Conservation (phyloP, 1,140 invertebrate species). For the Camponotus pennsylvanicus region DNA sequence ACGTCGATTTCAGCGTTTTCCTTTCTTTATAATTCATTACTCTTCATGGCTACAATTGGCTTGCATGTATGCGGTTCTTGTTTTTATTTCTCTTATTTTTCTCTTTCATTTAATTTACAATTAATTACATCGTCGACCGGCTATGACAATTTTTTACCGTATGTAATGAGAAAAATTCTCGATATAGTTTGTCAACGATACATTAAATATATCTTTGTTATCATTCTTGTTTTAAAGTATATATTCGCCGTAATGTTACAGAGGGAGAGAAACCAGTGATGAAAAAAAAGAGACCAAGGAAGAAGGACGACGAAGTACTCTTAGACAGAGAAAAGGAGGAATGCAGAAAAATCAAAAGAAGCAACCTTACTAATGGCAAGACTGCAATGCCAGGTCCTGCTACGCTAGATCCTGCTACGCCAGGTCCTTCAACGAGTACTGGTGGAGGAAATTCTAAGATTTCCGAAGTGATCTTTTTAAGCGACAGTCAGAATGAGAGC, state of each 20-base stretch:
- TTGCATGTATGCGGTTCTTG: constrained; percentile 35
- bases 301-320: too few relatives aligned
- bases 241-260: constrained; percentile 26
- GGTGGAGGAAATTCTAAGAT: accelerated
- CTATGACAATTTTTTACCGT: not conserved
- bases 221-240: constrained; percentile 8
- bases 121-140: not conserved
- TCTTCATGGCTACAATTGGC: constrained; percentile 29
- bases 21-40: not conserved
- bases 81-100: not conserved
- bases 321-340: not conserved
- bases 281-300: not conserved
- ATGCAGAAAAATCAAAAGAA: not conserved
- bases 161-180: constrained; percentile 7
- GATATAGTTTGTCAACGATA: not conserved
- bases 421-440: too few relatives aligned
- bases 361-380: not conserved
- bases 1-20: not conserved
- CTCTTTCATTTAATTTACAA: not conserved
- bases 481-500: not conserved
- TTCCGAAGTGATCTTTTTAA: not conserved
- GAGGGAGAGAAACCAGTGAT: not conserved
- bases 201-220: not conserved
- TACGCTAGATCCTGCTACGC: not conserved
- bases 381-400: not conserved